A percentile compares a stretch with the other conserved stretches of the same genome.
Evolutionary conservation across 2,888 invertebrate species (phyloP).

Genomic region (Oscheius sp.): DNA sequence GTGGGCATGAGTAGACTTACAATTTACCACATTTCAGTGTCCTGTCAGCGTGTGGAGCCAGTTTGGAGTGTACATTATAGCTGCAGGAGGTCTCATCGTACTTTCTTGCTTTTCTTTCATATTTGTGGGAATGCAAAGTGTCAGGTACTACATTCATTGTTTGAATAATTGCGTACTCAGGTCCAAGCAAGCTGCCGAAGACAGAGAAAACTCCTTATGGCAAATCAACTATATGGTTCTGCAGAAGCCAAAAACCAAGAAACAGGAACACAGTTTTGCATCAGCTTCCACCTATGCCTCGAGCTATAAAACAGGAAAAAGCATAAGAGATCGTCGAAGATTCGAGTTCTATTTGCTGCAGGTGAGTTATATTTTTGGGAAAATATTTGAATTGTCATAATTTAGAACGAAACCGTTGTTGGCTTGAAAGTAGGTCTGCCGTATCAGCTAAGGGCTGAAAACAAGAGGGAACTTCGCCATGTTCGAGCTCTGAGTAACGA

Average conservation of each 20-base stretch:
- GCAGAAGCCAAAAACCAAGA: conserved; percentile 11
- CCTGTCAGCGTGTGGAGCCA: background rate
- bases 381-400: background rate
- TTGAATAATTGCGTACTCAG: background rate
- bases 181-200: background rate
- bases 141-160: background rate
- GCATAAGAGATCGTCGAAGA: conserved; percentile 17
- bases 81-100: background rate
- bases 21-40: conserved; percentile 1
- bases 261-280: conserved; percentile 20
- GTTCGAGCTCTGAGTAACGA: conserved; percentile 64
- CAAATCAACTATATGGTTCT: conserved; percentile 1
- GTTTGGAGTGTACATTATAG: conserved; percentile 5
- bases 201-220: conserved; percentile 22
- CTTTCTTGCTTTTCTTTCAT: background rate
- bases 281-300: conserved; percentile 16
- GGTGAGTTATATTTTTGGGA: background rate
- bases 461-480: conserved; percentile 51
- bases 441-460: conserved; percentile 36
- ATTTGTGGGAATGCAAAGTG: background rate
- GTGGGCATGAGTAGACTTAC: background rate
- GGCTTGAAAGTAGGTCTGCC: conserved; percentile 43
- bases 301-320: conserved; percentile 11
- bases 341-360: conserved; percentile 12
- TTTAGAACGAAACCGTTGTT: conserved; percentile 38